Conservation (phyloP, 2,113 vertebrate species). For the Neofelis nebulosa region DNA sequence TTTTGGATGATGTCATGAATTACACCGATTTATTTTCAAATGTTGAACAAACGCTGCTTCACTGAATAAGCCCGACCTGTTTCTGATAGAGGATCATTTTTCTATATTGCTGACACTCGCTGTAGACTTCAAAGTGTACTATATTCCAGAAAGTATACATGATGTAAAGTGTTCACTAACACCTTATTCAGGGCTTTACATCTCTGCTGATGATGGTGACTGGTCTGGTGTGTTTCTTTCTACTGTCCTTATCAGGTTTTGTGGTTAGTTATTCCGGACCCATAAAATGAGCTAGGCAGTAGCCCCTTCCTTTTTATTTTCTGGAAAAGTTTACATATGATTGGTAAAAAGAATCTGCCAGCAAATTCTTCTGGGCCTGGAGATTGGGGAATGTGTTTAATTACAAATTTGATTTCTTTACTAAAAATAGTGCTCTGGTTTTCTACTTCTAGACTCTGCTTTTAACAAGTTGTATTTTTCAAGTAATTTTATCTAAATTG, state of each 20-base stretch:
- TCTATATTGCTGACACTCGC: not conserved
- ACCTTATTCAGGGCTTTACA: not conserved
- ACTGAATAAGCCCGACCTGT: not conserved
- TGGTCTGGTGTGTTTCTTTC: not conserved
- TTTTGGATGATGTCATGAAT: not conserved
- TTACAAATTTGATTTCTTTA: slow-evolving; percentile 32
- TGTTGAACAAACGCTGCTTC: not conserved
- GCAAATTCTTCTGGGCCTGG: not conserved
- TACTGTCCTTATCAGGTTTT: not conserved
- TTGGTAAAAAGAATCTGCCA: slow-evolving; percentile 7
- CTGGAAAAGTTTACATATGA: not conserved
- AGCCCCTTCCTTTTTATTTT: not conserved
- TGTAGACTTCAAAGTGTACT: not conserved
- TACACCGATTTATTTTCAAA: not conserved
- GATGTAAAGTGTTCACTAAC: not conserved
- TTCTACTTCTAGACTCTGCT: slow-evolving; percentile 7
- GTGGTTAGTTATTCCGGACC: not conserved
- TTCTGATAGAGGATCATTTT: not conserved
- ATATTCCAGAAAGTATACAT: not conserved
- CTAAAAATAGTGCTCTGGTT: slow-evolving; percentile 49
- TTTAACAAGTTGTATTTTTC: not conserved
- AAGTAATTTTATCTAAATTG: slow-evolving; percentile 29
- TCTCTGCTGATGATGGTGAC: not conserved
- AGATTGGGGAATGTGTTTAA: not conserved
- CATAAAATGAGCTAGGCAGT: not conserved